A percentile compares a stretch with the other conserved stretches of the same genome.
Evolutionary conservation across 2,888 invertebrate genomes (phyloP).

Genomic region (Isotomurus palustris): DNA sequence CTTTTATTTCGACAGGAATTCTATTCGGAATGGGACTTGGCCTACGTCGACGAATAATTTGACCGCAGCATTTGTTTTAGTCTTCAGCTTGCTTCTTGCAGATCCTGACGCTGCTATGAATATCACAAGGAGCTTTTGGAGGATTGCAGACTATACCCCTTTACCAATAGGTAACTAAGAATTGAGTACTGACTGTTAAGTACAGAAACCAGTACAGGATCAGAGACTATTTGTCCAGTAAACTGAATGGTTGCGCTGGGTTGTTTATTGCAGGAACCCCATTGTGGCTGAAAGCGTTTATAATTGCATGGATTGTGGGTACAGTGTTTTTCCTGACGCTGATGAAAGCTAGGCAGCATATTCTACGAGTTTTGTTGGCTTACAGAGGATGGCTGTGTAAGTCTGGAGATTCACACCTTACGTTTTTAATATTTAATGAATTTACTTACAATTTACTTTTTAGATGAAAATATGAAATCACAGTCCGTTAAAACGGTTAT

Average conservation of each 20-base stretch:
- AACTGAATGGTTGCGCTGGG: too few species aligned
- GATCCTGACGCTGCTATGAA: constrained; percentile 48
- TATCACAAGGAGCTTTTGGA: constrained; percentile 48
- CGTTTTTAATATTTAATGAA: not conserved
- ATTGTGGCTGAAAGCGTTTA: constrained; percentile 48
- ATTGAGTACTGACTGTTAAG: constrained; percentile 15
- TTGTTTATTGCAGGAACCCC: constrained; percentile 47
- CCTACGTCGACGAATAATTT: constrained; percentile 53
- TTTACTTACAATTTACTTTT: not conserved
- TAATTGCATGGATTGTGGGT: constrained; percentile 50
- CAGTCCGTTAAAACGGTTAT: constrained; percentile 50
- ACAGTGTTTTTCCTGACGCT: constrained; percentile 51
- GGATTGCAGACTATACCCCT: too few species aligned
- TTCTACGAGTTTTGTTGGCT: constrained; percentile 52
- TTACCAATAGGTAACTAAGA: not conserved
- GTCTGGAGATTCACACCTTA: constrained; percentile 12
- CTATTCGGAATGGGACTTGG: constrained; percentile 53
- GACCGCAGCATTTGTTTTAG: constrained; percentile 48
- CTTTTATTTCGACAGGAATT: constrained; percentile 50
- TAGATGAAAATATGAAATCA: constrained; percentile 51
- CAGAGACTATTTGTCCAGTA: too few species aligned
- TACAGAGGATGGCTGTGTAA: constrained; percentile 60
- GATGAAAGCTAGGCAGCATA: constrained; percentile 51
- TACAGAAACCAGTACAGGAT: too few species aligned
- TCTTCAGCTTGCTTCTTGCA: constrained; percentile 48